Evolutionary conservation across 30 jellyfish, hydroid and myxozoan genomes (phyloP), one percentile per base, ranked within the genome.

Genomic region (Aurelia sp.): DNA sequence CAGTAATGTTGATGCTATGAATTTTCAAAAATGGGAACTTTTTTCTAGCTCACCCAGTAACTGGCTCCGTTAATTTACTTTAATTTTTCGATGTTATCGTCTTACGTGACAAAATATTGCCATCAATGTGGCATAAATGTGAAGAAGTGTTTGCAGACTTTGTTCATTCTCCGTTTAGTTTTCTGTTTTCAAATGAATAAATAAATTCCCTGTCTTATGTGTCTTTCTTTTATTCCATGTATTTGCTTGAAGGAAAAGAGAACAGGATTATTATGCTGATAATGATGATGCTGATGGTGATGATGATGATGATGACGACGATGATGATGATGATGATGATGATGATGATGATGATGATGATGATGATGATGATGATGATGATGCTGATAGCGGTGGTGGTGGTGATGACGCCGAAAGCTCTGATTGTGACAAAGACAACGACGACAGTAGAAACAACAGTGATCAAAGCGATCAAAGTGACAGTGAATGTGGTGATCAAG

Each of bases 251-350:
- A 31, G 63, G 41, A 31, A 57, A 3, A 19, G 63, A 52, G 87
- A 71, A n/a, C 74, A 57, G 4, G 78, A 74, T 3, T 72, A 85
- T 7, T 78, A 75, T 41, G 77, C 74, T 4, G 63, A 60, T 74
- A 83, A 71, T 22, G 92, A 71, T 9, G 88, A 31, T 21, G 60
- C 60, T 74, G 70, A 22, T 84, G 81, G 59, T 0, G 72, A 85
- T 20, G 84, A 59, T 63, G 79, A 59, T 21, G 67, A 74, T 19
- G 90, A 55, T 8, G 61, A 41, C 8, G 48, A 75, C 30, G 79
- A 75, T 48, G 81, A 12, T 17, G 74, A 86, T 38, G 80, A 86
- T 13, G 65, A 69, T 52, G 73, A 20, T 61, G 88, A 65, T 78
- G 82, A 57, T 66, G 74, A 57, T 8, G 80, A 59, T 55, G 72